Conservation (phyloP, 2,113 vertebrate species). For the Gallinago jamesoni region DNA sequence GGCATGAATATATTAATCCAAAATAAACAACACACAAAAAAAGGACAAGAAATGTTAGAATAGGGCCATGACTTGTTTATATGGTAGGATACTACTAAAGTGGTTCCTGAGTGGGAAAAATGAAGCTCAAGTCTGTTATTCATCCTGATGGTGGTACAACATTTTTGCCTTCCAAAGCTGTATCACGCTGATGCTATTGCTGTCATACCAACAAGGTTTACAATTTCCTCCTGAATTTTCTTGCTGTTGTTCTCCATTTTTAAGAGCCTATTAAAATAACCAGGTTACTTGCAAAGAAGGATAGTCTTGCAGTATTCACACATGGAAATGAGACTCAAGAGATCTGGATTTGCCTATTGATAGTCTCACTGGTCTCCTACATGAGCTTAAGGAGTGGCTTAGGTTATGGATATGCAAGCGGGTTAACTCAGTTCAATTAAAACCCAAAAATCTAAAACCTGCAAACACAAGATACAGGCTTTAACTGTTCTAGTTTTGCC, state of each 20-base stretch:
- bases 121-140: not conserved
- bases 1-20: not conserved
- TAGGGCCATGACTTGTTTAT: not conserved
- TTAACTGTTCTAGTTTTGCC: not conserved
- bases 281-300: not conserved
- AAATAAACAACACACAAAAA: not conserved
- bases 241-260: not conserved
- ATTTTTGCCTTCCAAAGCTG: constrained; percentile 9
- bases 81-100: not conserved
- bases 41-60: not conserved
- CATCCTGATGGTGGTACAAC: not conserved
- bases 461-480: not conserved
- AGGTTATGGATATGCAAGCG: not conserved
- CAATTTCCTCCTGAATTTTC: not conserved
- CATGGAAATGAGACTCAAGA: not conserved
- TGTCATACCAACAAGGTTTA: not conserved
- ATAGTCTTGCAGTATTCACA: not conserved
- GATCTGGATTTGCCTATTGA: not conserved
- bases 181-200: not conserved
- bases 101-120: not conserved
- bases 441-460: not conserved
- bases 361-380: not conserved
- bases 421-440: not conserved
- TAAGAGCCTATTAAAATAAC: not conserved
- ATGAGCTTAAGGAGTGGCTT: not conserved